Conservation (phyloP, 2,888 invertebrate species). For the Troilus luridus region DNA sequence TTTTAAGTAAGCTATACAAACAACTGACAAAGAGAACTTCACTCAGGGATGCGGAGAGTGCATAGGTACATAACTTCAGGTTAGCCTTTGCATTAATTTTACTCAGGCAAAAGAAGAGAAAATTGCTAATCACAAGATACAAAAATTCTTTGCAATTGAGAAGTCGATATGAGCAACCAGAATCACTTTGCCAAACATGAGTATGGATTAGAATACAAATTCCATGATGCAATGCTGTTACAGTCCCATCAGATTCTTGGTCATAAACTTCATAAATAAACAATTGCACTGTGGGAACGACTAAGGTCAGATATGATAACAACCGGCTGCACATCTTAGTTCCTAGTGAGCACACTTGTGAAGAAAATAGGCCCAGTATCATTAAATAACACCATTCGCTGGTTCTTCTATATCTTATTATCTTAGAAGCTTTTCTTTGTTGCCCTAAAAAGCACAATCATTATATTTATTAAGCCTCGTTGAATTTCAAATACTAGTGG, state of each 20-base stretch:
- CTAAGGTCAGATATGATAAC: not conserved
- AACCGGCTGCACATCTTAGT: not conserved
- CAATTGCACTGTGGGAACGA: not conserved
- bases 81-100: not conserved
- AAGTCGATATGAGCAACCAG: not conserved
- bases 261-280: slow-evolving; percentile 25
- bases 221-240: not conserved
- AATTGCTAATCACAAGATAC: not conserved
- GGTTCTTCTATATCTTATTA: not conserved
- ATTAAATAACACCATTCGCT: slow-evolving; percentile 8
- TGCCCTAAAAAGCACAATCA: not conserved
- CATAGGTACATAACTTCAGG: not conserved
- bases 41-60: not conserved
- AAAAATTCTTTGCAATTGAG: not conserved
- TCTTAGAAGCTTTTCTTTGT: not conserved
- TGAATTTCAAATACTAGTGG: not conserved
- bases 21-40: not conserved
- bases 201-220: not conserved
- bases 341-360: not conserved
- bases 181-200: not conserved
- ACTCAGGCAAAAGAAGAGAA: not conserved
- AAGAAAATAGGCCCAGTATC: not conserved
- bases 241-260: not conserved
- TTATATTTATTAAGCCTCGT: not conserved
- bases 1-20: not conserved